phyloP scores from a whole-genome alignment of 2,888 invertebrate genomes.

The Apamea anceps region DNA sequence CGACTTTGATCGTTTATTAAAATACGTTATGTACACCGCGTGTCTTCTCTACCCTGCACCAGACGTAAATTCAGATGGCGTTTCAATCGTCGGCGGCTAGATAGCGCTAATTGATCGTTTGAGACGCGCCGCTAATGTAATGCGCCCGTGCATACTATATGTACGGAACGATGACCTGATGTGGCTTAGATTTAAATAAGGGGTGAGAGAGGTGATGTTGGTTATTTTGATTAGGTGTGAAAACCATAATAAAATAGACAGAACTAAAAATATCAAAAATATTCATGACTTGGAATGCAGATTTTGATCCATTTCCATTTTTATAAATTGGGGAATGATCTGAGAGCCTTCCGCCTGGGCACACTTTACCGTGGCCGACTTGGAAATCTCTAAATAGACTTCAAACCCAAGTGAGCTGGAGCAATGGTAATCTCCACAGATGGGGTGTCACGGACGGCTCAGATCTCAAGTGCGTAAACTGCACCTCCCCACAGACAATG shows the following conservation, averaged over 20 bases:
- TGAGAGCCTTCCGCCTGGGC: background rate
- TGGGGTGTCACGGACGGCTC: background rate
- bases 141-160: constrained; percentile 80
- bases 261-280: background rate
- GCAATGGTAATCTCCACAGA: background rate
- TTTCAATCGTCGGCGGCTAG: constrained; percentile 83
- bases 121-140: constrained; percentile 87
- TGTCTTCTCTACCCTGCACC: constrained; percentile 45
- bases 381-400: background rate
- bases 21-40: background rate
- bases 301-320: background rate
- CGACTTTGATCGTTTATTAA: background rate
- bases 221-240: constrained; percentile 15
- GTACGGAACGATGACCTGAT: constrained; percentile 70
- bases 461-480: background rate
- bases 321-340: background rate
- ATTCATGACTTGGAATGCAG: background rate
- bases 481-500: background rate
- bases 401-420: background rate
- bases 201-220: constrained; percentile 13
- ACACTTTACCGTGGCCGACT: background rate
- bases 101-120: constrained; percentile 88
- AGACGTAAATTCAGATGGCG: constrained; percentile 72
- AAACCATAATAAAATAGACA: background rate
- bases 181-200: constrained; percentile 47